These are phyloP conservation scores for Marisa cornuarietis DNA, from an alignment of 1,140 invertebrate species.

Conservation along the genomic window DNA sequence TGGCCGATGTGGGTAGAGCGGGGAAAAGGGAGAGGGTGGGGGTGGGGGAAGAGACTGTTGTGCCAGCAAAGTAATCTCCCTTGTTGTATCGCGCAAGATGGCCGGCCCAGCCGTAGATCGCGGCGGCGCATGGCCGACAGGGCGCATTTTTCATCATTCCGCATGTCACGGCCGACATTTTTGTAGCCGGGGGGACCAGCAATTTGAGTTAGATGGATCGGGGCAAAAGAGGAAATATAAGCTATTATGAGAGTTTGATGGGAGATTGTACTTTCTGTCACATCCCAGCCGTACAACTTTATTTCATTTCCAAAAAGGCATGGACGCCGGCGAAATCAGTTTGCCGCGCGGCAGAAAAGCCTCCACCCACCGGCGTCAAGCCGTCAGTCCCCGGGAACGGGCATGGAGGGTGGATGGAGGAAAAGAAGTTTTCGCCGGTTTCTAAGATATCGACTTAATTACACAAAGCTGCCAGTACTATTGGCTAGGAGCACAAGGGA, in stretches of 20 bases:
- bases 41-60: too few relatives aligned
- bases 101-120: too few relatives aligned
- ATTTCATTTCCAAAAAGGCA: constrained; percentile 4
- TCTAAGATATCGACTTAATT: neutral
- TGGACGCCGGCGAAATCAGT: too few relatives aligned
- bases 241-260: constrained; percentile 21
- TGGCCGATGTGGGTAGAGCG: too few relatives aligned
- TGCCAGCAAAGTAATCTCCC: too few relatives aligned
- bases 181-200: neutral
- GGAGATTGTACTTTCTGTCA: constrained; percentile 20
- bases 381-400: too few relatives aligned
- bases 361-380: too few relatives aligned
- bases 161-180: neutral
- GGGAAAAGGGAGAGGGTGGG: too few relatives aligned
- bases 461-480: neutral
- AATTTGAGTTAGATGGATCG: constrained; percentile 20
- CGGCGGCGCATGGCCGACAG: neutral
- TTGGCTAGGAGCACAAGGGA: neutral
- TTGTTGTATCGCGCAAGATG: too few relatives aligned
- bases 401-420: too few relatives aligned
- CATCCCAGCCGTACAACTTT: neutral
- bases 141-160: constrained; percentile 11
- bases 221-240: constrained; percentile 7
- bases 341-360: too few relatives aligned
- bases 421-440: too few relatives aligned